A percentile compares a stretch with the other conserved stretches of the same genome.
These are phyloP conservation scores for Turritopsis dohrnii DNA, from an alignment of 30 jellyfish, hydroid and myxozoan genomes.

Conservation along the genomic window DNA sequence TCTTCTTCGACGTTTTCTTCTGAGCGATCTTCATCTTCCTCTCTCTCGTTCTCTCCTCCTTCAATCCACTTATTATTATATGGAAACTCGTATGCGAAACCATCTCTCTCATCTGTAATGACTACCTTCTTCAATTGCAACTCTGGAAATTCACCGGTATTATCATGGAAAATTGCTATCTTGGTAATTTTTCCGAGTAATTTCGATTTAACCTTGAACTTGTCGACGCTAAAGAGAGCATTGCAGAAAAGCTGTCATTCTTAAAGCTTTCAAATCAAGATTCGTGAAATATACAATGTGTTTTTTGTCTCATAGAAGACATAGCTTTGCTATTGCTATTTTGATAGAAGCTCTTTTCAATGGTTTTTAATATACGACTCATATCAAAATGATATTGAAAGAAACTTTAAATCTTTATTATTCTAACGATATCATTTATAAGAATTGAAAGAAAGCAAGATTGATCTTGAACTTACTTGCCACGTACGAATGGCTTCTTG, in stretches of 20 bases:
- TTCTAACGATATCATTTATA: no score
- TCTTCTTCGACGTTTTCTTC: neutral
- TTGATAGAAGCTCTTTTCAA: no score
- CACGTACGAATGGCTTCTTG: constrained; percentile 14
- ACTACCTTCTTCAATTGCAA: constrained; percentile 56
- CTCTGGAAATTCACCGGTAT: constrained; percentile 62
- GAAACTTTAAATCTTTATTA: no score
- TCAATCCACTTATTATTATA: constrained; percentile 58
- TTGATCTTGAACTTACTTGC: constrained; percentile 7
- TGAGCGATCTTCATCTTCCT: neutral
- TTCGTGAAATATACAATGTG: no score
- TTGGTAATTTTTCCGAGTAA: constrained; percentile 50
- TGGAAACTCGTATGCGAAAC: constrained; percentile 31
- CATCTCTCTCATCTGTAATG: constrained; percentile 19
- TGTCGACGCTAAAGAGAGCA: constrained; percentile 35
- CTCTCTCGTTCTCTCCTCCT: constrained; percentile 39
- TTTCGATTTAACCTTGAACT: constrained; percentile 33
- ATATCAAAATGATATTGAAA: no score
- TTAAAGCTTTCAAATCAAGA: no score
- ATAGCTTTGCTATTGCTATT: no score
- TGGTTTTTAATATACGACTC: no score
- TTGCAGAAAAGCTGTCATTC: neutral
- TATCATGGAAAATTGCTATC: constrained; percentile 62
- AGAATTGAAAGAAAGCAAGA: no score
- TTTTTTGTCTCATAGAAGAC: no score